Conservation (phyloP, 2,888 invertebrate species). For the Tachina grossa region DNA sequence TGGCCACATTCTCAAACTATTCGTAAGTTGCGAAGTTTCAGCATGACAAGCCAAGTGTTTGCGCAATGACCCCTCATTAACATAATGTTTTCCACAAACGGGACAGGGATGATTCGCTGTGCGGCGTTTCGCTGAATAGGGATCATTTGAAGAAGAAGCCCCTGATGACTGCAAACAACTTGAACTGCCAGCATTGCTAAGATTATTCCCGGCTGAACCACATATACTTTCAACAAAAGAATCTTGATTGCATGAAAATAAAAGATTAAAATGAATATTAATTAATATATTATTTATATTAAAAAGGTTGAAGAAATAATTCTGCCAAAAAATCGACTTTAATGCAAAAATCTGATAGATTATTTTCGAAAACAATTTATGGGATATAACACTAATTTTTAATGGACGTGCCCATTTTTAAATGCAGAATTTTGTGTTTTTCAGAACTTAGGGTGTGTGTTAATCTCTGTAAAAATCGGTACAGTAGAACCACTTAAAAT, state of each 20-base stretch:
- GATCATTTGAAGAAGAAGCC: conserved; percentile 84
- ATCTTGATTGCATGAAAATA: conserved; percentile 67
- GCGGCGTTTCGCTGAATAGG: conserved; percentile 95
- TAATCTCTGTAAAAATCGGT: too few species aligned
- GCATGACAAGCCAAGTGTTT: conserved; percentile 97
- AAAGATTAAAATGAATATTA: neutral
- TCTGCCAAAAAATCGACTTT: too few species aligned
- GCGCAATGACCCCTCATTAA: conserved; percentile 95
- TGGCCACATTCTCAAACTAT: conserved; percentile 96
- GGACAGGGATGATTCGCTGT: conserved; percentile 97
- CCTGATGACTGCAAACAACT: conserved; percentile 59
- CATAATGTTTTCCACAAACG: conserved; percentile 97
- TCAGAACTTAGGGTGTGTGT: too few species aligned
- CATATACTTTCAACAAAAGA: conserved; percentile 73
- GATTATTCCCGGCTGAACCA: conserved; percentile 69
- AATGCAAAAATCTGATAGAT: too few species aligned
- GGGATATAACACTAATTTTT: too few species aligned
- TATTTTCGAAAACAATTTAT: too few species aligned
- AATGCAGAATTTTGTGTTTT: too few species aligned
- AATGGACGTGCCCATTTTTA: too few species aligned
- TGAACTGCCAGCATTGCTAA: conserved; percentile 78
- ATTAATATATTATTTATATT: too few species aligned
- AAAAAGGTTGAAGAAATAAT: too few species aligned
- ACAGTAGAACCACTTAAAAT: too few species aligned
- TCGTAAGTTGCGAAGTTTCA: conserved; percentile 93